Evolutionary conservation across 2,797 vertebrate genomes (phyloP).

Genomic region (Mastacembelus armatus): DNA sequence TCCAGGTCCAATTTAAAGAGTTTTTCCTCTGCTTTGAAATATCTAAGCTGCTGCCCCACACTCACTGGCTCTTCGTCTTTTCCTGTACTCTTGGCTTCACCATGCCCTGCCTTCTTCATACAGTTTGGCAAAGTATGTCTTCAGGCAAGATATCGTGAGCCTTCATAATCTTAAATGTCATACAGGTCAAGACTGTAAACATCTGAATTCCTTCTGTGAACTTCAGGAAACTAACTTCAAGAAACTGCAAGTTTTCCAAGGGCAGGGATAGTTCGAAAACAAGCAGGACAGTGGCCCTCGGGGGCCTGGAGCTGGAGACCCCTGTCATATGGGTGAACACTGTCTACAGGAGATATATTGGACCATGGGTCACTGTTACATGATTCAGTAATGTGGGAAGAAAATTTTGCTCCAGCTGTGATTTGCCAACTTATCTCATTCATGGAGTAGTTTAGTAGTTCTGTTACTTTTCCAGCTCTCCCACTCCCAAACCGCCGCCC

Average conservation of each 20-base stretch:
- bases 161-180: constrained; percentile 46
- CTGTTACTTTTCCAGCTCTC: constrained; percentile 36
- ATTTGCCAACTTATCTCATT: constrained; percentile 44
- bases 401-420: constrained; percentile 12
- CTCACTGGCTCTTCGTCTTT: constrained; percentile 43
- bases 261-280: too few species aligned
- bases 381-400: constrained; percentile 14
- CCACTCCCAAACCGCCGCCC: constrained; percentile 40
- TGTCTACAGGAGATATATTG: background rate
- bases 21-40: constrained; percentile 27
- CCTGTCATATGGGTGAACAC: too few species aligned
- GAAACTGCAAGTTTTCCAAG: too few species aligned
- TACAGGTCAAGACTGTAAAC: constrained; percentile 25
- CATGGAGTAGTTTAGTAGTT: constrained; percentile 22
- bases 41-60: too few species aligned
- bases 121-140: constrained; percentile 55
- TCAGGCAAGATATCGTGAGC: constrained; percentile 51
- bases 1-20: constrained; percentile 1
- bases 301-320: too few species aligned
- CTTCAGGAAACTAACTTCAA: constrained; percentile 37
- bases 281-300: too few species aligned
- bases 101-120: constrained; percentile 37
- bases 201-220: constrained; percentile 38
- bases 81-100: constrained; percentile 35
- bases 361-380: background rate